Evolutionary conservation across 2,888 invertebrate genomes (phyloP).

Genomic region (Agrotis segetum): DNA sequence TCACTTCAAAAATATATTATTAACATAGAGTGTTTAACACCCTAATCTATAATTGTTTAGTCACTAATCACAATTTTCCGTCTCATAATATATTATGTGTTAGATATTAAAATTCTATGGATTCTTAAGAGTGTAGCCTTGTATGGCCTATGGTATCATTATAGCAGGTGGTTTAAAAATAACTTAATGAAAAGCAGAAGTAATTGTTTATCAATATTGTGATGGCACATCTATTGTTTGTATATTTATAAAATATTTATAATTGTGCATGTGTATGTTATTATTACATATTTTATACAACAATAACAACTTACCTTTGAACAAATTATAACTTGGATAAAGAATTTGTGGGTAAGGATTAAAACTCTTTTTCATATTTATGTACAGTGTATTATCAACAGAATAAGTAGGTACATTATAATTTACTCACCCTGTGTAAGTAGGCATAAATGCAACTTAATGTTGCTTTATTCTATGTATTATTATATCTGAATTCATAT

Average conservation of each 20-base stretch:
- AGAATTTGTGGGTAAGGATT: constrained; percentile 25
- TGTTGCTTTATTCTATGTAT: constrained; percentile 52
- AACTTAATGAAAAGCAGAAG: background rate
- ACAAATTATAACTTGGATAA: constrained; percentile 15
- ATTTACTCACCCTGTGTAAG: constrained; percentile 67
- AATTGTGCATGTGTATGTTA: constrained; percentile 8
- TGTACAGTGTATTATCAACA: constrained; percentile 60
- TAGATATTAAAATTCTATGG: constrained; percentile 22
- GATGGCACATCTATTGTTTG: constrained; percentile 2
- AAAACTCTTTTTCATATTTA: constrained; percentile 56
- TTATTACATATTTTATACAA: constrained; percentile 3
- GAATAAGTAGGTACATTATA: constrained; percentile 56
- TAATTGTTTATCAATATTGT: background rate
- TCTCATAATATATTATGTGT: constrained; percentile 26
- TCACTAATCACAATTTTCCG: constrained; percentile 34
- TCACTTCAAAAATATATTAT: constrained; percentile 28
- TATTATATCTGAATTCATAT: constrained; percentile 63
- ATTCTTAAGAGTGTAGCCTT: constrained; percentile 14
- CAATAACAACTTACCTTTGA: constrained; percentile 22
- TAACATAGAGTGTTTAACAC: constrained; percentile 30
- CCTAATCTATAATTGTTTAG: constrained; percentile 31
- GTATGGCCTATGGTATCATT: constrained; percentile 13
- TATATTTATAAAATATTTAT: background rate
- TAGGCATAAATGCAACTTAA: constrained; percentile 59
- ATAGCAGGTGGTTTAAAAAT: constrained; percentile 23